Evolutionary conservation across 2,888 invertebrate species (phyloP).

Genomic region (Diachrysia chrysitis): DNA sequence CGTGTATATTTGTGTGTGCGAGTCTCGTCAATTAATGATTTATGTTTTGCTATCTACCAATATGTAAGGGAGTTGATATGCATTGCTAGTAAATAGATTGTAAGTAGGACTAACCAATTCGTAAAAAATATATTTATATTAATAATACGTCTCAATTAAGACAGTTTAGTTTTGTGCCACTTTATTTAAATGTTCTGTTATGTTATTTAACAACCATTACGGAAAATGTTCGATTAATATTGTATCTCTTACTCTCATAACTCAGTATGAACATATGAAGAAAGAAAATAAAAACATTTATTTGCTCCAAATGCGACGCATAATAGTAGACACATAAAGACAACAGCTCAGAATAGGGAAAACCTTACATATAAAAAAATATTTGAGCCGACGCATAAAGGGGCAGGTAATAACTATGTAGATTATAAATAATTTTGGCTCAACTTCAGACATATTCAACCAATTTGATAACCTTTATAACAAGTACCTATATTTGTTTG

Average conservation of each 20-base stretch:
- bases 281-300: too few relatives aligned
- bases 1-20: slow-evolving; percentile 54
- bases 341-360: too few relatives aligned
- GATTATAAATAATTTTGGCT: neutral
- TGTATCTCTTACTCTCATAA: neutral
- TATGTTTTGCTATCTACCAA: slow-evolving; percentile 56
- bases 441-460: neutral
- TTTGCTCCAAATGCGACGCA: too few relatives aligned
- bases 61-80: slow-evolving; percentile 49
- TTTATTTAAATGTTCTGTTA: neutral
- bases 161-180: slow-evolving; percentile 15
- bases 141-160: slow-evolving; percentile 1
- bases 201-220: neutral
- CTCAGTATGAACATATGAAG: neutral
- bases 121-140: slow-evolving; percentile 25
- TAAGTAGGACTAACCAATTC: slow-evolving; percentile 64
- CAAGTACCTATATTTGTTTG: neutral
- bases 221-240: neutral
- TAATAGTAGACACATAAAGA: too few relatives aligned
- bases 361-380: too few relatives aligned
- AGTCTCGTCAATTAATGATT: slow-evolving; percentile 69
- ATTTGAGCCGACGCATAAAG: neutral
- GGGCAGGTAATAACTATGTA: neutral
- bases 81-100: slow-evolving; percentile 54
- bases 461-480: neutral